Evolutionary conservation across 2,113 vertebrate species (phyloP).

Genomic region (Hippopotamus amphibius): DNA sequence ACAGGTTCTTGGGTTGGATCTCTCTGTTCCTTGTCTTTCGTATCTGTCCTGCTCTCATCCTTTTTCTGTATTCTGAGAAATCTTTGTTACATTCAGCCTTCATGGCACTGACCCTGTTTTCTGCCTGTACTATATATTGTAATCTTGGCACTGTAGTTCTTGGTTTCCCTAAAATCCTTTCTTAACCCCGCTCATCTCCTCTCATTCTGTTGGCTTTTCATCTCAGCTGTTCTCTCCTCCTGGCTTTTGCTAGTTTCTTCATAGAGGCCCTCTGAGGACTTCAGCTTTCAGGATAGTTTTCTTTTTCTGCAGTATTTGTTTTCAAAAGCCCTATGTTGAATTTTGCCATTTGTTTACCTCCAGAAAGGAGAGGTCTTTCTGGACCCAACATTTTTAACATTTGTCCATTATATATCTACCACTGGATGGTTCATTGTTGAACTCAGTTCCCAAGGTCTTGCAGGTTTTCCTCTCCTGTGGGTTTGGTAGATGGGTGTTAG

Average conservation of each 20-base stretch:
- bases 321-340: background rate
- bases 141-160: background rate
- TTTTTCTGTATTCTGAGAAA: background rate
- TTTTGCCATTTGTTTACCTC: background rate
- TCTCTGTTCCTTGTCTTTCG: background rate
- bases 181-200: background rate
- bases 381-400: background rate
- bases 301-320: background rate
- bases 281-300: background rate
- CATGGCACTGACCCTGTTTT: background rate
- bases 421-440: background rate
- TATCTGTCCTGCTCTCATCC: background rate
- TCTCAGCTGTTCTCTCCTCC: background rate
- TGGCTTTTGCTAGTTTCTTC: background rate
- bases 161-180: background rate
- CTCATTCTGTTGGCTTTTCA: background rate
- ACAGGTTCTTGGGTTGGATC: background rate
- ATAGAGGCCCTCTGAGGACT: background rate
- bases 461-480: background rate
- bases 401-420: background rate
- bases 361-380: background rate
- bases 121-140: background rate
- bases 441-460: background rate
- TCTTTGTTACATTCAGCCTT: background rate
- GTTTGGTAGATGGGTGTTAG: background rate